phyloP scores from a whole-genome alignment of 2,888 invertebrate genomes.

The Fissipunctia ypsillon region DNA sequence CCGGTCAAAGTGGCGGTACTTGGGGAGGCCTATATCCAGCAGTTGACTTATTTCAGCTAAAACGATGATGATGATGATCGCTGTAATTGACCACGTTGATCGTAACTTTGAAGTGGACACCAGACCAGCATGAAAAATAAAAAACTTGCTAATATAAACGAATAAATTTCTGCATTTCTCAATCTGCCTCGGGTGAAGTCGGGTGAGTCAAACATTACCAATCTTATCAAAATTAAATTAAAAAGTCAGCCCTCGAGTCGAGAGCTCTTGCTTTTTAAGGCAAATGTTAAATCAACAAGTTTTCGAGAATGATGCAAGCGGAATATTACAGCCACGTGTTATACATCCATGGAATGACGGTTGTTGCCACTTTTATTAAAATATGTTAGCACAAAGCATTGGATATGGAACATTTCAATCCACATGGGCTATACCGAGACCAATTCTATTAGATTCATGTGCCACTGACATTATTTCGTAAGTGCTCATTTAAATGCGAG shows the following conservation, averaged over 20 bases:
- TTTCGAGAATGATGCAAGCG: conserved; percentile 81
- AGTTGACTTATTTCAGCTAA: too few relatives aligned
- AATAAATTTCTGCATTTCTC: conserved; percentile 68
- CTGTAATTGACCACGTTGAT: conserved; percentile 56
- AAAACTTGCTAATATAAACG: conserved; percentile 55
- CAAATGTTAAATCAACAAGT: conserved; percentile 86
- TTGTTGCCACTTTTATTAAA: conserved; percentile 51
- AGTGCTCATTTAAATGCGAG: conserved; percentile 80
- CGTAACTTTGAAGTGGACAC: conserved; percentile 69
- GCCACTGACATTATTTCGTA: conserved; percentile 76
- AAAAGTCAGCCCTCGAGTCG: conserved; percentile 71
- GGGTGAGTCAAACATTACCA: conserved; percentile 75
- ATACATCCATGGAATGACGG: conserved; percentile 70
- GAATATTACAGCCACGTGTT: conserved; percentile 69
- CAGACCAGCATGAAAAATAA: conserved; percentile 48
- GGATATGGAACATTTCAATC: conserved; percentile 64
- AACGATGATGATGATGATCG: neutral
- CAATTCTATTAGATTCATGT: conserved; percentile 76
- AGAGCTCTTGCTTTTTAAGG: conserved; percentile 80
- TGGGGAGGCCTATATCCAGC: too few relatives aligned
- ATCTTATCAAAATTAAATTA: conserved; percentile 80
- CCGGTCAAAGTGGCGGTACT: too few relatives aligned
- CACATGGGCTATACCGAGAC: conserved; percentile 70
- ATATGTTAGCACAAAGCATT: conserved; percentile 56
- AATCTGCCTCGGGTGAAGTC: conserved; percentile 70